phyloP scores from a whole-genome alignment of 2,888 invertebrate genomes.

The Yponomeuta sedellus region DNA sequence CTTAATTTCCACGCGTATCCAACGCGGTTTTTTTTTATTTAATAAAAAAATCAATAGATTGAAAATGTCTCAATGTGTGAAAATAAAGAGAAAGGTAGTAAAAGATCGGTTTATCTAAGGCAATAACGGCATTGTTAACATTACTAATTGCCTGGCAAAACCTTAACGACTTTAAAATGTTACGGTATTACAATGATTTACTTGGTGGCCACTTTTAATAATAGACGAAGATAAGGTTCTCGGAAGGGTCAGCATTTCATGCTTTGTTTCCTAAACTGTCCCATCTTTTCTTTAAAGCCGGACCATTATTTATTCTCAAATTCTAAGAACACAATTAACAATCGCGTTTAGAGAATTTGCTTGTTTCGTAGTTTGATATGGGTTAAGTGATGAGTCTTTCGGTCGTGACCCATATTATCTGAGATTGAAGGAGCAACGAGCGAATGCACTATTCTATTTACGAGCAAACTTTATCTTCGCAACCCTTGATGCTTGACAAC shows the following conservation, averaged over 20 bases:
- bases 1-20: too few relatives aligned
- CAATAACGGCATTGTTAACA: not conserved
- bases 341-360: not conserved
- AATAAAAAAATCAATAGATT: too few relatives aligned
- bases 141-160: constrained; percentile 8
- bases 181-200: constrained; percentile 27
- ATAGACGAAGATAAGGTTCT: constrained; percentile 27
- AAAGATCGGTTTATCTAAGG: not conserved
- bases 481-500: constrained; percentile 34
- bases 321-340: not conserved
- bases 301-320: not conserved
- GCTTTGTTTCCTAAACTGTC: constrained; percentile 13
- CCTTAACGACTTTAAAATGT: constrained; percentile 9
- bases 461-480: not conserved
- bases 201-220: constrained; percentile 35
- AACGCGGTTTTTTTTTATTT: too few relatives aligned
- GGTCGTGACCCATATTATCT: constrained; percentile 38
- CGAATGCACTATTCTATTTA: constrained; percentile 52
- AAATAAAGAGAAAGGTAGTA: not conserved
- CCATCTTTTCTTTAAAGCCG: constrained; percentile 1
- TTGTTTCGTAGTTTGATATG: constrained; percentile 16
- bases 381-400: constrained; percentile 28
- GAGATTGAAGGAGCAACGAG: constrained; percentile 57
- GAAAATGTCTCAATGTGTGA: not conserved
- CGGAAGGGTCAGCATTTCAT: constrained; percentile 25